Conservation (phyloP, 2,113 vertebrate species). For the Microcebus griseorufus region DNA sequence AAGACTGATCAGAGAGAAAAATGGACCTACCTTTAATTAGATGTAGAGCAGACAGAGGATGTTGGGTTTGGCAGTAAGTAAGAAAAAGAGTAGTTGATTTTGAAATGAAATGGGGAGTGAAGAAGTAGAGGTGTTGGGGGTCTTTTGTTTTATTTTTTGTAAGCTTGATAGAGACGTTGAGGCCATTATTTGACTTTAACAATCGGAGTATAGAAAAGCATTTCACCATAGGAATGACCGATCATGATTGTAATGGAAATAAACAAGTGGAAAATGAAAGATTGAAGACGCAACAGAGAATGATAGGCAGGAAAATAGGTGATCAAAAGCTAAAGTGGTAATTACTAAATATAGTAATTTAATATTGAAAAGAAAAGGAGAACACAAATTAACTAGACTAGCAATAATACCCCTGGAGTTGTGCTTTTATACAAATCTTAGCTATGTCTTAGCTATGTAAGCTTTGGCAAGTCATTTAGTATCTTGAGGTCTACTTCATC, state of each 20-base stretch:
- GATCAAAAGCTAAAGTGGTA: background rate
- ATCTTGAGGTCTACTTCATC: background rate
- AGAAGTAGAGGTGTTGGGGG: background rate
- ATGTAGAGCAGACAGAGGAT: fast-evolving
- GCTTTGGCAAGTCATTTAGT: background rate
- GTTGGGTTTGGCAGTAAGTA: background rate
- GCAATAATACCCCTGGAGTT: background rate
- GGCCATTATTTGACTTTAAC: background rate
- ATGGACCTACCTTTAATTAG: background rate
- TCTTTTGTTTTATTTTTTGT: background rate
- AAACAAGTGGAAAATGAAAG: background rate
- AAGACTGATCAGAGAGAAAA: background rate
- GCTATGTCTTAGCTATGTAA: background rate
- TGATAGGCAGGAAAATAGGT: background rate
- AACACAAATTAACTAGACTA: background rate
- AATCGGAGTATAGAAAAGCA: background rate
- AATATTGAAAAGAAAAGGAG: background rate
- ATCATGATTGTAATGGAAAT: background rate
- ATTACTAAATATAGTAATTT: background rate
- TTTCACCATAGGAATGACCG: background rate
- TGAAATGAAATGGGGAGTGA: background rate
- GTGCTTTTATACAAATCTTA: background rate
- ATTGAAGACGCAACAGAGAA: background rate
- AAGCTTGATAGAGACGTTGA: background rate
- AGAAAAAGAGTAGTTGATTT: background rate